Evolutionary conservation across 2,888 invertebrate species (phyloP).

Genomic region (Brachylomia viminalis): DNA sequence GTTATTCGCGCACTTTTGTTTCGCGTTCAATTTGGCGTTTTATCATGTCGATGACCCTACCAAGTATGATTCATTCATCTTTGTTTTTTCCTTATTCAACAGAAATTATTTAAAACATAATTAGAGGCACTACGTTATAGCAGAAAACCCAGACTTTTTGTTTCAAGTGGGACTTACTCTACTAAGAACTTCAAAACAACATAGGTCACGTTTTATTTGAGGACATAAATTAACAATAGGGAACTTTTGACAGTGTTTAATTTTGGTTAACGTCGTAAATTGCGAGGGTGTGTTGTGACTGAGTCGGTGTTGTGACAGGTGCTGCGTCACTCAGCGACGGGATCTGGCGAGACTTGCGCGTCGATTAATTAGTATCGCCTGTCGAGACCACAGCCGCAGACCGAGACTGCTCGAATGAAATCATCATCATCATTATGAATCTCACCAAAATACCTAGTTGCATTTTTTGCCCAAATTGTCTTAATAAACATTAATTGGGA

Average conservation of each 20-base stretch:
- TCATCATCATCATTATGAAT: constrained; percentile 74
- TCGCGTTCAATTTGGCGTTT: constrained; percentile 18
- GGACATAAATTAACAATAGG: constrained; percentile 13
- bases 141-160: constrained; percentile 1
- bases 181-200: constrained; percentile 7
- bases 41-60: constrained; percentile 58
- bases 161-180: background rate
- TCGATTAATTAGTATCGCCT: constrained; percentile 77
- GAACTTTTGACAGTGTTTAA: constrained; percentile 28
- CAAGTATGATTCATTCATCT: constrained; percentile 49
- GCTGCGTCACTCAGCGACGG: constrained; percentile 72
- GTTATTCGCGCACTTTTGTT: constrained; percentile 33
- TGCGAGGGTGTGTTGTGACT: constrained; percentile 60
- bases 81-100: constrained; percentile 52
- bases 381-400: constrained; percentile 67
- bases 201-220: constrained; percentile 24
- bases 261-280: constrained; percentile 47
- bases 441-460: constrained; percentile 71
- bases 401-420: constrained; percentile 73
- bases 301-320: constrained; percentile 76
- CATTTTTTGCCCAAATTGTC: constrained; percentile 62
- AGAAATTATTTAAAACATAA: constrained; percentile 15
- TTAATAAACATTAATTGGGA: constrained; percentile 58
- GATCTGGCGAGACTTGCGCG: constrained; percentile 72
- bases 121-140: background rate